Evolutionary conservation across 2,113 vertebrate genomes (phyloP).

Genomic region (Trematomus loennbergii): DNA sequence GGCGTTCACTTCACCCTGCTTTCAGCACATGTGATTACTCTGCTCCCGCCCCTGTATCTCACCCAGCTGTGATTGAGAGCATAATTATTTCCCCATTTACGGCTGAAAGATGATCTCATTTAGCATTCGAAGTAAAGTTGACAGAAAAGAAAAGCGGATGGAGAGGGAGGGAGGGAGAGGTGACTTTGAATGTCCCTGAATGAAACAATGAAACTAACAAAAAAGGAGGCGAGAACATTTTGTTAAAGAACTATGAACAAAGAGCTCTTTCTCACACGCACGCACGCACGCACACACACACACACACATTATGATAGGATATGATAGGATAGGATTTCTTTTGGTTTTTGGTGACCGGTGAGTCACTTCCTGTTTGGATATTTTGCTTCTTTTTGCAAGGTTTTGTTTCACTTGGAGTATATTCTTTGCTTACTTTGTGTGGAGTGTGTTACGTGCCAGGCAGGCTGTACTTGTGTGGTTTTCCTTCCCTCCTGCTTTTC

Average conservation of each 20-base stretch:
- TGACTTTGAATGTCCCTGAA: constrained; percentile 2
- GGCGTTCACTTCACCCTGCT: background rate
- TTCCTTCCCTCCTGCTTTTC: no score
- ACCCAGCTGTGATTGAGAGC: background rate
- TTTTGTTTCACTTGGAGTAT: no score
- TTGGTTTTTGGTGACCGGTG: no score
- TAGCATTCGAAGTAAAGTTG: constrained; percentile 5
- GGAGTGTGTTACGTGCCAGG: no score
- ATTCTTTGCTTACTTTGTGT: no score
- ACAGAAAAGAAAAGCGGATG: background rate
- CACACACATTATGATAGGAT: no score
- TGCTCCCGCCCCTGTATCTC: background rate
- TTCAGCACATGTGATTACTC: constrained; percentile 11
- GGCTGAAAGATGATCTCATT: constrained; percentile 23
- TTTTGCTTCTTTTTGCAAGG: no score
- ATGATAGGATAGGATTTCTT: no score
- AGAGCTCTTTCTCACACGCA: no score
- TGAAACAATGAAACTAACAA: background rate
- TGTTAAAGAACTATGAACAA: background rate
- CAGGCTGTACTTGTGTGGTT: no score
- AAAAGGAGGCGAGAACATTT: background rate
- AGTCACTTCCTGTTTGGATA: no score
- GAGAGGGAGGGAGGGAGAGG: background rate
- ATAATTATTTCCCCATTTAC: constrained; percentile 19
- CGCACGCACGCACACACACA: background rate